phyloP scores from a whole-genome alignment of 2,797 vertebrate genomes.

The Melanotaenia parkinsoni region DNA sequence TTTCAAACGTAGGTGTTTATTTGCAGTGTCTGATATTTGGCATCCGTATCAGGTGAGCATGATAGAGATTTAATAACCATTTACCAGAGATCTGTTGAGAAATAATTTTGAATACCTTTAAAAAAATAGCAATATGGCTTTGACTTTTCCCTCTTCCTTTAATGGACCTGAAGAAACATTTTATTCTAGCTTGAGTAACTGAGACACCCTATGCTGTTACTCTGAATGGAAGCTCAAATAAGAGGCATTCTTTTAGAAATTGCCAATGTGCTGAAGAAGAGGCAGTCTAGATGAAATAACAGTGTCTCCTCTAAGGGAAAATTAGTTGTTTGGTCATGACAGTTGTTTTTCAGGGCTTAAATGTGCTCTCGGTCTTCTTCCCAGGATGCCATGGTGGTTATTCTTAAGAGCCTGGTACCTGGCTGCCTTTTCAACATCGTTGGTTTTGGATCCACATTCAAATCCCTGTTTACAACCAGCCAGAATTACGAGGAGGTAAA shows the following conservation, averaged over 20 bases:
- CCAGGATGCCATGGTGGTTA: constrained; percentile 92
- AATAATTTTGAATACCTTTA: constrained; percentile 28
- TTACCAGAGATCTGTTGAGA: constrained; percentile 23
- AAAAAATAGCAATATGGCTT: constrained; percentile 3
- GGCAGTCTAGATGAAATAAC: constrained; percentile 26
- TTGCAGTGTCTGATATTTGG: constrained; percentile 28
- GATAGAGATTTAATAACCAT: constrained; percentile 23
- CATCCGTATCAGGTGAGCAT: neutral
- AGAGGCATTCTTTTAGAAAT: constrained; percentile 29
- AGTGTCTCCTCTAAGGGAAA: constrained; percentile 3
- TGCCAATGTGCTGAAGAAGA: constrained; percentile 13
- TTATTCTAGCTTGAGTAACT: neutral
- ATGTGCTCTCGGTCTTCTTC: constrained; percentile 18
- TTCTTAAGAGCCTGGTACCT: constrained; percentile 93
- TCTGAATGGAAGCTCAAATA: constrained; percentile 26
- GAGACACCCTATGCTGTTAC: neutral
- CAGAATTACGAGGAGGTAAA: constrained; percentile 91
- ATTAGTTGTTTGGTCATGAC: neutral
- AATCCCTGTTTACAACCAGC: constrained; percentile 89
- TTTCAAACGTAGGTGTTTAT: constrained; percentile 60
- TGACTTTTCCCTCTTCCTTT: neutral
- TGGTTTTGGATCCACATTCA: constrained; percentile 93
- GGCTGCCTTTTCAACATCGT: constrained; percentile 92
- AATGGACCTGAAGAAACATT: neutral
- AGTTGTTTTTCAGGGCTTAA: constrained; percentile 17